phyloP scores from a whole-genome alignment of 2,888 invertebrate species.

The Andrena chrysosceles region DNA sequence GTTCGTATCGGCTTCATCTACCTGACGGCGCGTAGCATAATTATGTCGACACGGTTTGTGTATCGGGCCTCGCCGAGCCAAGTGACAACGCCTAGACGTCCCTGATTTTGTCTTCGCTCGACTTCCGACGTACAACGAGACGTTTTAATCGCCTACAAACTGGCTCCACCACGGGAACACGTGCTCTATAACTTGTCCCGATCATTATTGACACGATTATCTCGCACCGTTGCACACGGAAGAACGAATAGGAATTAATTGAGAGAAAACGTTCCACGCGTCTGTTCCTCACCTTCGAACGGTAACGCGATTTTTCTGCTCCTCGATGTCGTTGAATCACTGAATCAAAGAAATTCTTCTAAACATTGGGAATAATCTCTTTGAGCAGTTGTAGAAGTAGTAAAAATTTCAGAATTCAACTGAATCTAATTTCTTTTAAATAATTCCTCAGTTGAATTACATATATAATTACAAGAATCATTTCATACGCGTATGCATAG shows the following conservation, averaged over 20 bases:
- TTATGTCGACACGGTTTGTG: conserved; percentile 77
- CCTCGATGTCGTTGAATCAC: not conserved
- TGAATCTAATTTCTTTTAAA: not conserved
- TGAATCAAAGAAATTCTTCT: not conserved
- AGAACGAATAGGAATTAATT: conserved; percentile 38
- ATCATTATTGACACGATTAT: conserved; percentile 64
- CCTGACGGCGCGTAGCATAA: conserved; percentile 79
- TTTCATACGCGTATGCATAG: no score
- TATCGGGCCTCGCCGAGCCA: conserved; percentile 49
- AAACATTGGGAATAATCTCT: no score
- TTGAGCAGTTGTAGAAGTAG: no score
- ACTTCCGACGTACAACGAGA: conserved; percentile 67
- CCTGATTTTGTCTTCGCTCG: conserved; percentile 72
- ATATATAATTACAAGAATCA: no score
- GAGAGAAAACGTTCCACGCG: conserved; percentile 29
- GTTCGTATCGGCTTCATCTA: conserved; percentile 76
- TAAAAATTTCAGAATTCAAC: no score
- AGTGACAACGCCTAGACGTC: conserved; percentile 76
- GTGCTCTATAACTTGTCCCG: conserved; percentile 56
- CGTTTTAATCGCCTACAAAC: conserved; percentile 64
- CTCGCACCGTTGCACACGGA: conserved; percentile 38
- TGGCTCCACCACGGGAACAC: conserved; percentile 38
- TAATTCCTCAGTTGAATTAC: not conserved
- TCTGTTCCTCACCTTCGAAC: conserved; percentile 17
- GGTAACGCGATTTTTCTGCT: conserved; percentile 11